phyloP scores from a whole-genome alignment of 92 coral and sea anemone genomes.

The Phenganax subtilis region DNA sequence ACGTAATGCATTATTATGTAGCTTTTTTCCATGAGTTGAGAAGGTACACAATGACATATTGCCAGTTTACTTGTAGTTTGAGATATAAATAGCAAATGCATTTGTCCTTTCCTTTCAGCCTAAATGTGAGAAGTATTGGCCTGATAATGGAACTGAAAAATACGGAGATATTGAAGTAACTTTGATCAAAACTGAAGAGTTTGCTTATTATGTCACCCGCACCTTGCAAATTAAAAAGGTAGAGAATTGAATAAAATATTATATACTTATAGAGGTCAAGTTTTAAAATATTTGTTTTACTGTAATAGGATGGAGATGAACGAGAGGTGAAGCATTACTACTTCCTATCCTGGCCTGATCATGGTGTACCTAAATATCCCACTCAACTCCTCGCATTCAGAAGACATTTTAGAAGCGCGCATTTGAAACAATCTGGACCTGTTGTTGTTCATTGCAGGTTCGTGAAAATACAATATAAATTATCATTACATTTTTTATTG shows the following conservation, averaged over 20 bases:
- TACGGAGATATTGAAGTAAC: constrained; percentile 29
- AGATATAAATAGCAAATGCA: too few species aligned
- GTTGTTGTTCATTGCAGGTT: constrained; percentile 84
- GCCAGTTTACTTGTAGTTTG: too few species aligned
- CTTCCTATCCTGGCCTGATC: constrained; percentile 96
- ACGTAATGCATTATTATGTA: neutral
- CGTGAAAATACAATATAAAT: neutral
- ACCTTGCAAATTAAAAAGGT: constrained; percentile 16
- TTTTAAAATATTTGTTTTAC: neutral
- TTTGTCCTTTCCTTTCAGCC: neutral
- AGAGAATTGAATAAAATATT: neutral
- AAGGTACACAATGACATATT: neutral
- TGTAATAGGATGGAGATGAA: constrained; percentile 45
- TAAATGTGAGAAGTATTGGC: constrained; percentile 36
- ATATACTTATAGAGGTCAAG: neutral
- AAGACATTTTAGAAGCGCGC: constrained; percentile 59
- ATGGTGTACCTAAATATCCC: constrained; percentile 91
- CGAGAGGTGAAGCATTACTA: constrained; percentile 71
- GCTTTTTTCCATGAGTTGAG: neutral
- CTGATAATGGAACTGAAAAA: constrained; percentile 9
- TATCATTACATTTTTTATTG: neutral
- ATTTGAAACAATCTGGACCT: constrained; percentile 73
- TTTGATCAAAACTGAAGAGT: constrained; percentile 23
- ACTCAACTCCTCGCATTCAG: constrained; percentile 83
- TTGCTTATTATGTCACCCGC: constrained; percentile 13